Evolutionary conservation across 2,888 invertebrate genomes (phyloP), one percentile per base, ranked within the genome.

Genomic region (Caenorhabditis plicata): DNA sequence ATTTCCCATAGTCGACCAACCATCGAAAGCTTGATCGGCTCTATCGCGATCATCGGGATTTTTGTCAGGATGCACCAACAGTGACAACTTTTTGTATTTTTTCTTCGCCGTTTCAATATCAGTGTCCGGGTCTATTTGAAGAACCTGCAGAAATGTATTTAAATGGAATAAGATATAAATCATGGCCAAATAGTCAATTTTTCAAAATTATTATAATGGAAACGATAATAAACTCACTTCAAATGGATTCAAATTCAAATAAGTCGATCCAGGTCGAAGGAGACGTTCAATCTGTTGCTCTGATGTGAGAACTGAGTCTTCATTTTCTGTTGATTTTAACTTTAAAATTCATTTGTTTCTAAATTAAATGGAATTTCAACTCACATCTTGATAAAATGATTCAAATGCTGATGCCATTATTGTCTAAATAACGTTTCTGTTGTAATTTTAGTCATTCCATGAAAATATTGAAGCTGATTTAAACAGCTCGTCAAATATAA

Each of bases 31-130:
- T 68, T 81, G 81, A 66, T 98, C 93, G 2, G 98, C 92, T 81
- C 93, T 86, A 53, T 96, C 96, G 25, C 87, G 85, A 82, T 98
- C 92, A 84, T 96, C 92, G 84, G 89, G 89, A 85, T 99, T 99
- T 85, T 98, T 99, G 82, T 99, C 98, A 20, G 98, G 98, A 88
- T 99, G 98, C 29, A 98, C 94, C 78, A 98, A 86, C 82, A 98
- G 92, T 17, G 98, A 96, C 79, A 96, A 86, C 85, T 87, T 81
- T 81, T 92, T 87, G 83, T 95, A 99, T 84, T 93, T 93, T 82
- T 92, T 95, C 83, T 94, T 95, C 47, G 95, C 89, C 81, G 92
- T 92, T 74, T 94, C 92, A 49, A 95, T 82, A 19, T 90, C 84
- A 11, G 89, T 87, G 64, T 92, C 91, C 13, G 93, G 92, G 77